Percentiles rank a stretch among this genome's conserved stretches.
Conservation (phyloP, 2,797 vertebrate species). For the Tragelaphus eurycerus region DNA sequence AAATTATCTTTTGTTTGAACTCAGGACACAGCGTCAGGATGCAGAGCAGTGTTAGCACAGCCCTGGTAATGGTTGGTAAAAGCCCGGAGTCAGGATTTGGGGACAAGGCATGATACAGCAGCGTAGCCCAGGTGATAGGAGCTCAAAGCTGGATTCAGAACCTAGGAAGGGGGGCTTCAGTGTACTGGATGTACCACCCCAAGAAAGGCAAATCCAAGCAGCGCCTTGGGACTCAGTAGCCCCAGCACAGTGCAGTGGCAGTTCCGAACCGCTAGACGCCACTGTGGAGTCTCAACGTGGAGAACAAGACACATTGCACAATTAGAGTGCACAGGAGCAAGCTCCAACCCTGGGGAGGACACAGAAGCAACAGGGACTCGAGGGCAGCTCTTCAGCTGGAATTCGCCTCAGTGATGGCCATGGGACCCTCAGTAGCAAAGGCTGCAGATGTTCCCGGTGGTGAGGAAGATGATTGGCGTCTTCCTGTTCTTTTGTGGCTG, state of each 20-base stretch:
- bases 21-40: not conserved
- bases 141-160: not conserved
- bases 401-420: not conserved
- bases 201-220: too few relatives aligned
- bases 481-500: not conserved
- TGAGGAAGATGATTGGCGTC: not conserved
- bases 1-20: not conserved
- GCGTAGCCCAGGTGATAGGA: too few relatives aligned
- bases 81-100: not conserved
- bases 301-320: not conserved
- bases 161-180: not conserved
- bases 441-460: not conserved
- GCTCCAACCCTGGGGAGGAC: not conserved
- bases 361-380: not conserved
- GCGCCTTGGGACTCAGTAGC: too few relatives aligned
- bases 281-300: not conserved
- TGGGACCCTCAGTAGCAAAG: not conserved
- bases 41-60: not conserved
- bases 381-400: not conserved
- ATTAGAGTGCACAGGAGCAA: not conserved
- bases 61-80: not conserved
- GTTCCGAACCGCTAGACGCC: rapidly evolving
- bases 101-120: not conserved
- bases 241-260: not conserved
- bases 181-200: not conserved